Base-by-base conservation (phyloP, 2,888 invertebrate genomes). In the Stegophylla sp. region DNA sequence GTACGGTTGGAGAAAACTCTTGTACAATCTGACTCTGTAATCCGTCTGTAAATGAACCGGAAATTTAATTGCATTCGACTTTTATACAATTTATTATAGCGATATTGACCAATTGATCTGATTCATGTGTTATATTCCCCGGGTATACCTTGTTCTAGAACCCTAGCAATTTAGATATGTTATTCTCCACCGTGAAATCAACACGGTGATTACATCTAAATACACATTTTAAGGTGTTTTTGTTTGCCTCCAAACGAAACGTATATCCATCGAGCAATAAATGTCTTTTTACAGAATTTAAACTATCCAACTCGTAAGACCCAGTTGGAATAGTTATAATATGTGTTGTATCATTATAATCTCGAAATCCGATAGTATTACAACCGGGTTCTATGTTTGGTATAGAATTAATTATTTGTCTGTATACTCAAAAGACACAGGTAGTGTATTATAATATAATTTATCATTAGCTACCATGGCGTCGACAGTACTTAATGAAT, bases 11-110 rank as follows among this genome's bases (percentile, higher is more conserved):
- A 9, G 10, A 56, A 56, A 56, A 13, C 23, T 56, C 56, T 9
- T 56, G 23, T 56, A 15, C 61, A 63, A 51, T 41, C 59, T 86
- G 85, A 7, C 84, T 84, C 51, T 82, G 84, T 69, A 82, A 83
- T 17, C 84, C 84, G 82, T 85, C 83, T 12, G 82, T 34, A 81
- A 85, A 85, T 72, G 85, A 83, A 45, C 85, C 85, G 7, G 82
- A 10, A 15, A 69, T 20, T 17, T 10, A 26, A 23, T 9, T 56
- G 45, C 26, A 26, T 28, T n/a, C 34, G 2, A 66, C 45, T 66
- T 61, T 26, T 59, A 73, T 73, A 41, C 56, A 73, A 20, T 73
- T 59, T 43, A 59, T 34, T 41, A 17, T 53, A 0, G 15, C 34
- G 3, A 73, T 73, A 56, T 73, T 73, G 1, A 73, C 72, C n/a